Evolutionary conservation across 2,888 invertebrate species (phyloP), one percentile per base, ranked within the genome.

Genomic region (Amiota communis): DNA sequence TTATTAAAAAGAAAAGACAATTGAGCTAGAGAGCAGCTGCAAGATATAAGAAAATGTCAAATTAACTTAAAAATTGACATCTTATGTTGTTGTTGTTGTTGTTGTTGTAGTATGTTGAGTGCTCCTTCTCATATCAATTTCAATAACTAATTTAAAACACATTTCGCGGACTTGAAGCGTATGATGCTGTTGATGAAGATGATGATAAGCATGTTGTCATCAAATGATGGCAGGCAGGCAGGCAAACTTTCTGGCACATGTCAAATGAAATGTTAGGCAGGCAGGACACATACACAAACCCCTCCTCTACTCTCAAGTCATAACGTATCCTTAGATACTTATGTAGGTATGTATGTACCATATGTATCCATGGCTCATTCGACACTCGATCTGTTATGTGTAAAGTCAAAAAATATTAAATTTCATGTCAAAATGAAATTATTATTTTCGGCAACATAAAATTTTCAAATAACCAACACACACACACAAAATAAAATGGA

Each of bases 371-470:
- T 6, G 36, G 4, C 36, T 6, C 6, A 36, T 36, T 36, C 8
- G 36, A 36, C 36, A 36, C 36, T 36, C 36, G 36, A 36, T 12
- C 20, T 23, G 15, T 59, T 15, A 13, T 13, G 36, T 36, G 36
- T 36, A 63, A 12, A 63, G 36, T 2, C 8, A 64, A 15, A 72
- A 59, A 46, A 49, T 72, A 74, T 74, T 72, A 63, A 64, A 71
- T 79, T 72, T 72, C 70, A 73, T 53, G 74, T 72, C 48, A n/a
- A 75, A 80, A 76, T 79, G 72, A 67, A 74, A 76, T 73, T 72
- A 36, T 36, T 36, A 71, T 71, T 68, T 72, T 74, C 49, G 57
- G 23, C 53, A 59, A 74, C 67, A 76, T 63, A 68, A 67, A 67
- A 64, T 64, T 64, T 64, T 47, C 59, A 11, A 59, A 59, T 20